Evolutionary conservation across 2,113 vertebrate genomes (phyloP).

Genomic region (Phoxinus phoxinus): DNA sequence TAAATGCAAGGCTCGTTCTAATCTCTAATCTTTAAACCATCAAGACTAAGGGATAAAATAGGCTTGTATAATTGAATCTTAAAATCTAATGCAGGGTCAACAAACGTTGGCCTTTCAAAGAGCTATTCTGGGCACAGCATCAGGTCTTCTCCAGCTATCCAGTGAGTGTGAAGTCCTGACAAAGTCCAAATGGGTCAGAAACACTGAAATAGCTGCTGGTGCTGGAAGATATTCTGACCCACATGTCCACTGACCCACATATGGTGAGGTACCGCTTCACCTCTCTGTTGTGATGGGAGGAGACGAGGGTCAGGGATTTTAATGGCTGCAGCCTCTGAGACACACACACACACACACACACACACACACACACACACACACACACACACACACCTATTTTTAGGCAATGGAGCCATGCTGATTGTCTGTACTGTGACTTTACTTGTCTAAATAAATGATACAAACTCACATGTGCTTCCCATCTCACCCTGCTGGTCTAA

Average conservation of each 20-base stretch:
- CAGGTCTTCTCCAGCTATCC: not conserved
- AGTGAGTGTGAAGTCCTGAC: slow-evolving; percentile 37
- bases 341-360: not conserved
- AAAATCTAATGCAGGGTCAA: slow-evolving; percentile 30
- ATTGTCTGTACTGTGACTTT: not conserved
- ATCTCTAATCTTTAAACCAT: not conserved
- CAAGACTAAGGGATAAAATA: slow-evolving; percentile 21
- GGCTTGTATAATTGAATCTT: slow-evolving; percentile 9
- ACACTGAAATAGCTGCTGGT: slow-evolving; percentile 65
- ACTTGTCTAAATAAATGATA: slow-evolving; percentile 2
- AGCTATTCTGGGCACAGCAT: slow-evolving; percentile 31
- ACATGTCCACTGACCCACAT: slow-evolving; percentile 73
- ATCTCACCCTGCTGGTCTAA: not conserved
- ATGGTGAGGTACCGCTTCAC: slow-evolving; percentile 53
- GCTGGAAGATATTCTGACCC: slow-evolving; percentile 68
- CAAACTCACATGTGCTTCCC: not conserved
- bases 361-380: not conserved
- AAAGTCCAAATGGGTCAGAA: slow-evolving; percentile 55
- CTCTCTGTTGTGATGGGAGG: not conserved
- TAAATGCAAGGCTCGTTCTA: not conserved
- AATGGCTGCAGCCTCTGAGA: not conserved
- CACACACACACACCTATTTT: not conserved
- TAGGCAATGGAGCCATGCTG: not conserved
- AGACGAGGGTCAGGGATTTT: not conserved
- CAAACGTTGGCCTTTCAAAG: slow-evolving; percentile 33